These are phyloP conservation scores for Eubucco bourcierii DNA, from an alignment of 2,113 vertebrate species.

Conservation along the genomic window DNA sequence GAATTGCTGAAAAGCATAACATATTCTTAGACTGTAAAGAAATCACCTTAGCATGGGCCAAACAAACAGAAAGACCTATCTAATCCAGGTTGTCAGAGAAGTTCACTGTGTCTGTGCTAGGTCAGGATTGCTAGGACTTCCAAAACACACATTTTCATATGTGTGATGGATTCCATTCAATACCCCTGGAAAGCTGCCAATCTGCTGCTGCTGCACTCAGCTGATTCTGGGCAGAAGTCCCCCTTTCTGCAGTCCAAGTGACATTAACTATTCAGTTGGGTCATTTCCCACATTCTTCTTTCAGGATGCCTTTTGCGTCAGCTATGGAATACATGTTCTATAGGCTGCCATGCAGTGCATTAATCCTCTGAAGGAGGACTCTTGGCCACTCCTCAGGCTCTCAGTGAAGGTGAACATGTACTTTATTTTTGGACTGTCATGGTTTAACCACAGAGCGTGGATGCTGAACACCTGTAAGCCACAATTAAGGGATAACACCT, in stretches of 20 bases:
- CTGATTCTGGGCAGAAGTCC: not conserved
- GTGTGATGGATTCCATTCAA: accelerated
- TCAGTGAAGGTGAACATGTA: not conserved
- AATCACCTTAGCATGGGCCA: not conserved
- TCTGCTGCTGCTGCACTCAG: not conserved
- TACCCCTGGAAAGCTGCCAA: not conserved
- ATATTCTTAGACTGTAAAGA: not conserved
- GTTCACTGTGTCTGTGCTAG: not conserved
- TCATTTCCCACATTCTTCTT: not conserved
- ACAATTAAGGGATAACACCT: not conserved
- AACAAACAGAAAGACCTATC: not conserved
- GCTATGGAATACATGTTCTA: not conserved
- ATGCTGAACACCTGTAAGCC: not conserved
- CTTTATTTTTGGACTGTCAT: not conserved
- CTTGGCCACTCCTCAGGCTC: not conserved
- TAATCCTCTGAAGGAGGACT: not conserved
- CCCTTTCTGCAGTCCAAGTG: not conserved
- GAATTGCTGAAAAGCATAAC: not conserved
- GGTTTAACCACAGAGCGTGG: too few species aligned
- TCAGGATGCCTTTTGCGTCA: not conserved
- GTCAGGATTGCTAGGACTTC: not conserved
- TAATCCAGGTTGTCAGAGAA: not conserved
- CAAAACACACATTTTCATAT: not conserved
- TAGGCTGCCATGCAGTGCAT: not conserved
- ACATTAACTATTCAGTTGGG: not conserved